phyloP scores from a whole-genome alignment of 2,797 vertebrate species.

The Peromyscus attwateri region DNA sequence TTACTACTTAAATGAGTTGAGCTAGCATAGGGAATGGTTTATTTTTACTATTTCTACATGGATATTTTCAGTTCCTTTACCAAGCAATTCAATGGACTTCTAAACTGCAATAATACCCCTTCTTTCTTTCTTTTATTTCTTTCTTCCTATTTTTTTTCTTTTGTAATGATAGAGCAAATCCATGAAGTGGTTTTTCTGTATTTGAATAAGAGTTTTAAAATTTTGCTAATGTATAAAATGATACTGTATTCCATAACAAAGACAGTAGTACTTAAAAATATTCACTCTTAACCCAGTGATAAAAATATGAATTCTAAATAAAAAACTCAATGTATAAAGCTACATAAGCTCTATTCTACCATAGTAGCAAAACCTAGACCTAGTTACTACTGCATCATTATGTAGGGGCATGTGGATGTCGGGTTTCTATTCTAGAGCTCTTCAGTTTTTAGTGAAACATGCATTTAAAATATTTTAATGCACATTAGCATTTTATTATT shows the following conservation, averaged over 20 bases:
- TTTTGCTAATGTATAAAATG: background rate
- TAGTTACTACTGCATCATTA: background rate
- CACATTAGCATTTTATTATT: slow-evolving; percentile 24
- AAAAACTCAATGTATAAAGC: background rate
- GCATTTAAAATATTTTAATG: slow-evolving; percentile 34
- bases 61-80: background rate
- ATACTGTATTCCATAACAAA: background rate
- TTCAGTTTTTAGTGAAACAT: slow-evolving; percentile 34
- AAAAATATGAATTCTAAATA: background rate
- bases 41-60: background rate
- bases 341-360: accelerated
- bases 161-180: background rate
- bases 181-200: background rate
- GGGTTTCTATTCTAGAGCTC: background rate
- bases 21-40: background rate
- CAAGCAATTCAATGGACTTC: background rate
- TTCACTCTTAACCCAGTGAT: background rate
- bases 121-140: background rate
- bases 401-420: background rate
- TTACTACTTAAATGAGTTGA: background rate
- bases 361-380: background rate
- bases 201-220: background rate
- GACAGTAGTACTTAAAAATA: background rate
- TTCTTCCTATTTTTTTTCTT: background rate
- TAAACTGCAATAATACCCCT: background rate